phyloP scores from a whole-genome alignment of 2,888 invertebrate genomes.

The Chelonus formosanus region DNA sequence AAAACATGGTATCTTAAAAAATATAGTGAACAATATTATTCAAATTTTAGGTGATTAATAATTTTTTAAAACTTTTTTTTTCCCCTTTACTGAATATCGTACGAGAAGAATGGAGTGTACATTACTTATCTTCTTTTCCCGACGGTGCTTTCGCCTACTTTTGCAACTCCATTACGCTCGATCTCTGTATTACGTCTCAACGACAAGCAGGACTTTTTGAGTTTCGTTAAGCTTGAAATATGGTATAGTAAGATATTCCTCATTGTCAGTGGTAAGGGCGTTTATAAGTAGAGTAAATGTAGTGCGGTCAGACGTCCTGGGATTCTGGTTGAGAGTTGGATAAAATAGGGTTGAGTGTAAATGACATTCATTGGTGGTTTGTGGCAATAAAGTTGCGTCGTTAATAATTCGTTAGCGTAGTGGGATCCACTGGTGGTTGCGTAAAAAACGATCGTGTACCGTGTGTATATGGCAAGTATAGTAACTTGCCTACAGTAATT shows the following conservation, averaged over 20 bases:
- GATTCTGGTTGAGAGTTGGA: conserved; percentile 6
- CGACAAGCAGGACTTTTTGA: conserved; percentile 39
- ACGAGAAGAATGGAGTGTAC: conserved; percentile 17
- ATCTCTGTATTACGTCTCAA: conserved; percentile 25
- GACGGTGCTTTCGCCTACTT: conserved; percentile 37
- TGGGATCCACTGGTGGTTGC: neutral
- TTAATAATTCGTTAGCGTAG: conserved; percentile 38
- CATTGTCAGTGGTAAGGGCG: conserved; percentile 16
- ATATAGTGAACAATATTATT: neutral
- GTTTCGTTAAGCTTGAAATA: conserved; percentile 39
- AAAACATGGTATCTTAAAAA: neutral
- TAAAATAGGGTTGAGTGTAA: conserved; percentile 32
- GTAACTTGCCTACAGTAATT: neutral
- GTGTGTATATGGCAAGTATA: conserved; percentile 1
- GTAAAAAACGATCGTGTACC: neutral
- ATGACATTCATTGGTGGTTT: conserved; percentile 38
- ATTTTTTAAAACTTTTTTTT: conserved; percentile 23
- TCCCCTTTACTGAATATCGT: neutral
- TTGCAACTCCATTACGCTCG: conserved; percentile 40
- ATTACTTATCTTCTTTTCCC: conserved; percentile 28
- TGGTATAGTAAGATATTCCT: conserved; percentile 21
- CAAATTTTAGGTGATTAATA: conserved; percentile 11
- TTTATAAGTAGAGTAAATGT: conserved; percentile 13
- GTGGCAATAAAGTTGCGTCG: conserved; percentile 35
- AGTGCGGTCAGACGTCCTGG: conserved; percentile 19